Evolutionary conservation across 2,113 vertebrate species (phyloP).

Genomic region (Misgurnus anguillicaudatus): DNA sequence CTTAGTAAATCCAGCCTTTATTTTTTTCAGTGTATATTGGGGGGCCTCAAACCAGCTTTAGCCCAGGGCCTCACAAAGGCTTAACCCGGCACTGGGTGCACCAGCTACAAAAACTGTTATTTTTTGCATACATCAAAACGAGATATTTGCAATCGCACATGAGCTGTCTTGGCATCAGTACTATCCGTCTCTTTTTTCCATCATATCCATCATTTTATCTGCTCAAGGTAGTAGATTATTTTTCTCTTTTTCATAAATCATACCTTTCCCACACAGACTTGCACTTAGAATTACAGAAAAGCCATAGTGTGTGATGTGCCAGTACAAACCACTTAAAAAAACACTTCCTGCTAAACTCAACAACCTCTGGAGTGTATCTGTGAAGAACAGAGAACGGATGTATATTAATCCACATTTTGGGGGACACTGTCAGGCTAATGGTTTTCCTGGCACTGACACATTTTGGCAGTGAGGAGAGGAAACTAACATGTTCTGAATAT

Average conservation of each 20-base stretch:
- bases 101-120: no score
- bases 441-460: conserved; percentile 50
- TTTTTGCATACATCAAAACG: not conserved
- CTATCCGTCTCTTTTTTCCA: conserved; percentile 1
- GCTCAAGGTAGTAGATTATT: not conserved
- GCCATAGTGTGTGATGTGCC: conserved; percentile 41
- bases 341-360: conserved; percentile 37
- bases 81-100: no score
- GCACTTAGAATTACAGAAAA: conserved; percentile 32
- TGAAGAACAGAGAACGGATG: conserved; percentile 25
- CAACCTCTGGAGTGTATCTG: conserved; percentile 9
- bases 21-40: no score
- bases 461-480: conserved; percentile 42
- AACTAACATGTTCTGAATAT: conserved; percentile 48
- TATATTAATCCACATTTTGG: conserved; percentile 57
- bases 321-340: conserved; percentile 30
- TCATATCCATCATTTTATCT: not conserved
- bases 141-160: not conserved
- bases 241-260: not conserved
- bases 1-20: no score
- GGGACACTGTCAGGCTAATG: conserved; percentile 55
- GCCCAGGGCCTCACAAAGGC: no score
- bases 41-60: no score
- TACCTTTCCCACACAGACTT: conserved; percentile 3
- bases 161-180: not conserved